Base-by-base conservation (phyloP, 2,888 invertebrate genomes). In the Apotomis capreana region DNA sequence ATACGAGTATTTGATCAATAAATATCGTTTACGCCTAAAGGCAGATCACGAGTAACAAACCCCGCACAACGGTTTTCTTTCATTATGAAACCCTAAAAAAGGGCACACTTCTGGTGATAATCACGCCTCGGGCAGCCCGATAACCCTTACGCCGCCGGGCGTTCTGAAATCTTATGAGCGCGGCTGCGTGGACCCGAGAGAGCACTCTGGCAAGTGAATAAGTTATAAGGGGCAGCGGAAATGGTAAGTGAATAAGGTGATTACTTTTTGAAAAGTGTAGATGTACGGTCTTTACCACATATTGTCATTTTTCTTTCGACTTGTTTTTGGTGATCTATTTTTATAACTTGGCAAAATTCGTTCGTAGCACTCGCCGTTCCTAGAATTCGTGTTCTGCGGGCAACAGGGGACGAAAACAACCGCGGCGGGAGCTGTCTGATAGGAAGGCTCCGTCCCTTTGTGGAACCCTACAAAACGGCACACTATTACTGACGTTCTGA, bases 131-230 rank as follows among this genome's bases (percentile, higher is more conserved):
- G 62, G 68, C 68, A 68, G 52, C 62, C 71, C 71, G 75, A 77
- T 78, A 83, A 84, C 82, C 85, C 81, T 79, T 76, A 68, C 74
- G 76, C 74, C 65, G 73, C 74, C 72, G 76, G 79, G 80, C 77
- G 81, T 84, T 80, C 80, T 78, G 76, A 84, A 87, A 83, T 82
- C 84, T 83, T 81, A 83, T 80, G 78, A 79, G 74, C 76, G 74
- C 74, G 76, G 71, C 79, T 65, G 81, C 79, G 81, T 68, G 73
- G 69, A 77, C 79, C 77, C 71, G 71, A 10, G 58, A 76, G 76
- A 77, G 74, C 61, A 71, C 72, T 73, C 60, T 63, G 76, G 78
- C 67, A 44, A 64, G 55, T 71, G 61, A 62, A 71, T 71, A 78
- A 80, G 78, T 75, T 75, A 78, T 49, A 70, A 73, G 62, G 68